Percentiles rank a stretch among this genome's conserved stretches.
These are phyloP conservation scores for Catharus bicknelli DNA, from an alignment of 2,113 vertebrate species.

Conservation along the genomic window DNA sequence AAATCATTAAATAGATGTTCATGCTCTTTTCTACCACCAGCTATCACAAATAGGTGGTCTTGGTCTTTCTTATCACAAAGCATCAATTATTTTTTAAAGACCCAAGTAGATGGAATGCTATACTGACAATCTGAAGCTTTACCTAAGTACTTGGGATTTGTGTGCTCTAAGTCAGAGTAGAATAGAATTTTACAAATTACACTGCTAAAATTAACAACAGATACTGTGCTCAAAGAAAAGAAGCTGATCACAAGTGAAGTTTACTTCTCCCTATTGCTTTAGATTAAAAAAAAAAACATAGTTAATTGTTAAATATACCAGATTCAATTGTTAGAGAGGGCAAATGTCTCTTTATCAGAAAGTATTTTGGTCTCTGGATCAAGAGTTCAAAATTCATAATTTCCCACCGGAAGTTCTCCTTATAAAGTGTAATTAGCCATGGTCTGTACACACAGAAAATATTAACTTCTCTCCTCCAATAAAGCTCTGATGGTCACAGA, in stretches of 20 bases:
- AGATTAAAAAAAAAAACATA: background rate
- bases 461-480: background rate
- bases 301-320: background rate
- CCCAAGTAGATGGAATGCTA: accelerated
- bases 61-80: background rate
- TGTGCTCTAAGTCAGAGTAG: background rate
- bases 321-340: background rate
- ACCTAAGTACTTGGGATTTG: background rate
- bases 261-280: background rate
- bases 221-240: background rate
- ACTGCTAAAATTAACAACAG: background rate
- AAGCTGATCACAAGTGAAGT: background rate
- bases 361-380: background rate
- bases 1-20: background rate
- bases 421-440: background rate
- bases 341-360: background rate
- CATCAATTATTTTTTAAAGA: background rate
- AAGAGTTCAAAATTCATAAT: background rate
- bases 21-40: background rate
- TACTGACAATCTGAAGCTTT: background rate
- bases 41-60: background rate
- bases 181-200: background rate
- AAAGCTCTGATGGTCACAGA: background rate
- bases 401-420: background rate
- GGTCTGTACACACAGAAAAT: background rate